phyloP scores from a whole-genome alignment of 2,888 invertebrate genomes.

The Stegana nigrithorax region DNA sequence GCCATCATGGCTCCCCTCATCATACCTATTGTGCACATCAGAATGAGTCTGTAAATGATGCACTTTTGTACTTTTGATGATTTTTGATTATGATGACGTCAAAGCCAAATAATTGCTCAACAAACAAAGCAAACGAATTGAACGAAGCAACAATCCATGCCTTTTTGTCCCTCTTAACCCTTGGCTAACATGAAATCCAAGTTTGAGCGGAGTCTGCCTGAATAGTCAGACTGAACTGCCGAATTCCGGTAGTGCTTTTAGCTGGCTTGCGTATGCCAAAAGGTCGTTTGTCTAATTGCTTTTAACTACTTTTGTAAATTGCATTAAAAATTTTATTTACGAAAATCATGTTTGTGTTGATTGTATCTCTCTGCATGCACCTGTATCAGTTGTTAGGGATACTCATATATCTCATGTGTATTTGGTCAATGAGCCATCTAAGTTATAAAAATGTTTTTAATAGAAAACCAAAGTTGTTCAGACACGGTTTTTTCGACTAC shows the following conservation, averaged over 20 bases:
- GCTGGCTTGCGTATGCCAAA: background rate
- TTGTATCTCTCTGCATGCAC: background rate
- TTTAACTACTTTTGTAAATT: constrained; percentile 21
- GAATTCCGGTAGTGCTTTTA: background rate
- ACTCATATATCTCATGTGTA: no score
- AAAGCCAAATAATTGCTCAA: constrained; percentile 37
- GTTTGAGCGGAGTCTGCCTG: background rate
- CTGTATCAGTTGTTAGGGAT: background rate
- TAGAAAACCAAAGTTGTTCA: no score
- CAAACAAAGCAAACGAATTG: constrained; percentile 30
- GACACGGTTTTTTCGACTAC: no score
- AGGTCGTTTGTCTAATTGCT: constrained; percentile 15
- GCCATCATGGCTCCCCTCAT: background rate
- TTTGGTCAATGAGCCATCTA: no score
- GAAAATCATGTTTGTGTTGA: constrained; percentile 1
- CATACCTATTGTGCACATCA: background rate
- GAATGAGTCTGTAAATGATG: constrained; percentile 20
- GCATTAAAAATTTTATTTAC: constrained; percentile 21
- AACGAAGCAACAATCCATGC: background rate
- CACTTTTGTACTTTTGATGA: constrained; percentile 18
- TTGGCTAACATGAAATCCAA: background rate
- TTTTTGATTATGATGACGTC: constrained; percentile 32
- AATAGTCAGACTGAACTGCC: background rate
- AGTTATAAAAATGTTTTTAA: no score
- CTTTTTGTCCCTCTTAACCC: background rate